A percentile compares a stretch with the other conserved stretches of the same genome.
Evolutionary conservation across 2,888 invertebrate species (phyloP).

Genomic region (Sphecodes monilicornis): DNA sequence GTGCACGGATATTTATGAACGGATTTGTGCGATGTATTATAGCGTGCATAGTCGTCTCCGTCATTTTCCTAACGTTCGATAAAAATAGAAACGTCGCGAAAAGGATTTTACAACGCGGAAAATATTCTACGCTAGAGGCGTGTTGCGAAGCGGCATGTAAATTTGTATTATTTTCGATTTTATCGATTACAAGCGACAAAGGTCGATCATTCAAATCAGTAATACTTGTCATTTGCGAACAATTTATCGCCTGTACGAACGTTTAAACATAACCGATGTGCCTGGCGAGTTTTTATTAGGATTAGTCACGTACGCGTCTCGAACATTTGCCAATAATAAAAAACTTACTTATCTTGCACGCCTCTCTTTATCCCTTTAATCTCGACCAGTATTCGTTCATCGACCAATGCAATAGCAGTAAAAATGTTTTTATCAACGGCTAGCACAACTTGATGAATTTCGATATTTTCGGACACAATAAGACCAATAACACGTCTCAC

Average conservation of each 20-base stretch:
- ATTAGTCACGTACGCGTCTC: constrained; percentile 74
- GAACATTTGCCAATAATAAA: constrained; percentile 75
- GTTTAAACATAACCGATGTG: constrained; percentile 59
- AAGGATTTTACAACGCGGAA: background rate
- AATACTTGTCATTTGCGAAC: constrained; percentile 56
- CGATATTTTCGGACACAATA: background rate
- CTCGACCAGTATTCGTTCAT: constrained; percentile 53
- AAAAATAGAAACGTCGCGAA: background rate
- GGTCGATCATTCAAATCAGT: constrained; percentile 52
- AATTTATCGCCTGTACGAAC: constrained; percentile 54
- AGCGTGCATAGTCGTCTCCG: background rate
- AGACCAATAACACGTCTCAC: background rate
- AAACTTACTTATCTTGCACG: constrained; percentile 75
- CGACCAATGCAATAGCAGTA: constrained; percentile 55
- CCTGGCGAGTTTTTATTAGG: constrained; percentile 67
- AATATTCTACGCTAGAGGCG: background rate
- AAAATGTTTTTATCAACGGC: constrained; percentile 43
- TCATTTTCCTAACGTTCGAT: background rate
- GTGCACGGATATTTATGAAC: constrained; percentile 8
- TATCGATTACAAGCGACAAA: background rate
- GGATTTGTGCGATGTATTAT: background rate
- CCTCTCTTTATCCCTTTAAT: constrained; percentile 74
- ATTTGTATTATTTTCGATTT: background rate
- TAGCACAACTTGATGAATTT: constrained; percentile 15
- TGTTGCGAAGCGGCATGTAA: background rate